phyloP scores from a whole-genome alignment of 2,797 vertebrate species.

The Acanthurus leucopareius region DNA sequence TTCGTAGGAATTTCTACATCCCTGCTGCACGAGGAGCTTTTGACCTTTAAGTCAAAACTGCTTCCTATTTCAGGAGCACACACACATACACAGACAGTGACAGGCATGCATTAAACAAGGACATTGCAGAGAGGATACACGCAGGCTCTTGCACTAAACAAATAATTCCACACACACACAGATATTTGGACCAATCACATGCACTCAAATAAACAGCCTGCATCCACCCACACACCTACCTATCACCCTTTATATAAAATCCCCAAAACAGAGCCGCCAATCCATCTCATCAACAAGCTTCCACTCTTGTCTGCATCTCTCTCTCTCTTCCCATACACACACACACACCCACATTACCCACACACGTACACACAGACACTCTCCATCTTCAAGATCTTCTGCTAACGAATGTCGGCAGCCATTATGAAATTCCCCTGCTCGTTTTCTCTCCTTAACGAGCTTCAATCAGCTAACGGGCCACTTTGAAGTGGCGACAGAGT shows the following conservation, averaged over 20 bases:
- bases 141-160: no score
- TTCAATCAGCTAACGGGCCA: slow-evolving; percentile 65
- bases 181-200: slow-evolving; percentile 1
- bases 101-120: slow-evolving; percentile 16
- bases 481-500: slow-evolving; percentile 66
- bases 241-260: slow-evolving; percentile 25
- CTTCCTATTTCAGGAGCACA: slow-evolving; percentile 56
- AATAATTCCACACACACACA: neutral
- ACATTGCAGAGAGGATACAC: slow-evolving; percentile 6
- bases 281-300: slow-evolving; percentile 25
- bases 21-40: slow-evolving; percentile 31
- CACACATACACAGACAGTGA: neutral
- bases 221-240: slow-evolving; percentile 26
- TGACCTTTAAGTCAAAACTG: slow-evolving; percentile 66
- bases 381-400: slow-evolving; percentile 30
- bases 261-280: slow-evolving; percentile 11
- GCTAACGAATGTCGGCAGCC: slow-evolving; percentile 48
- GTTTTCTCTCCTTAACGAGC: slow-evolving; percentile 56
- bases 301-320: neutral
- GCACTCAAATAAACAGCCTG: slow-evolving; percentile 16
- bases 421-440: slow-evolving; percentile 54
- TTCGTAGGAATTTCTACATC: slow-evolving; percentile 43
- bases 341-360: neutral
- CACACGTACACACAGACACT: neutral
- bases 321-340: slow-evolving; percentile 2